Evolutionary conservation across 2,113 vertebrate genomes (phyloP).

Genomic region (Marmota monax): DNA sequence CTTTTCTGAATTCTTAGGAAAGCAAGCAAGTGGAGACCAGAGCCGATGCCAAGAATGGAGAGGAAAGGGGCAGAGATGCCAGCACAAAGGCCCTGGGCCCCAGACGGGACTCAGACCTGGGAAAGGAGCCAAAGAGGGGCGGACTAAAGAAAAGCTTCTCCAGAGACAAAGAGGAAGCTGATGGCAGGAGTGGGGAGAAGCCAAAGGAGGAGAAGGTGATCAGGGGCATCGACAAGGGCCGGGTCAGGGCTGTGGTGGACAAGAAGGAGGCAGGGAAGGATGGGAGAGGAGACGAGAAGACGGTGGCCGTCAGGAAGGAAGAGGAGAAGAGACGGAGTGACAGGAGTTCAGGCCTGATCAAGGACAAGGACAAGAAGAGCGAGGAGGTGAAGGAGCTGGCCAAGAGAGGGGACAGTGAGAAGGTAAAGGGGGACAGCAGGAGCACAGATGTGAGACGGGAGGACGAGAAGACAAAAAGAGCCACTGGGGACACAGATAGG

Average conservation of each 20-base stretch:
- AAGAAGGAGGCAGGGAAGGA: conserved; percentile 86
- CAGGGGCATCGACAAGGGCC: conserved; percentile 81
- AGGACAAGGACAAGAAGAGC: conserved; percentile 78
- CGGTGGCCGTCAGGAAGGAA: conserved; percentile 26
- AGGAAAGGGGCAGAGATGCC: conserved; percentile 82
- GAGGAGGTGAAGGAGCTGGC: conserved; percentile 63
- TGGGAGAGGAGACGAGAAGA: conserved; percentile 77
- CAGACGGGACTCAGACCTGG: conserved; percentile 76
- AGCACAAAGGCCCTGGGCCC: conserved; percentile 70
- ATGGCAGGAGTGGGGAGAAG: conserved; percentile 70
- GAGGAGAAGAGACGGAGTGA: conserved; percentile 60
- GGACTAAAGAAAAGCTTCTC: conserved; percentile 76
- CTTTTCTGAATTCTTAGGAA: conserved; percentile 83
- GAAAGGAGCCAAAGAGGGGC: conserved; percentile 83
- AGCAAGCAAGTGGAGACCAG: conserved; percentile 79
- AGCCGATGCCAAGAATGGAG: conserved; percentile 81
- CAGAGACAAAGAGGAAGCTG: conserved; percentile 79
- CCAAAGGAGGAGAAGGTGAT: conserved; percentile 82
- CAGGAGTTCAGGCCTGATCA: background rate
- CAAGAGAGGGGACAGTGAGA: conserved; percentile 63
- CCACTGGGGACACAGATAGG: background rate
- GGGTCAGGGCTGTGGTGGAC: conserved; percentile 83
- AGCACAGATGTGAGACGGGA: background rate
- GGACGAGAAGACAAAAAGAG: background rate
- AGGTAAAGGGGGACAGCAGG: conserved; percentile 75